Evolutionary conservation across 2,113 vertebrate genomes (phyloP).

Genomic region (Eptatretus burgeri): DNA sequence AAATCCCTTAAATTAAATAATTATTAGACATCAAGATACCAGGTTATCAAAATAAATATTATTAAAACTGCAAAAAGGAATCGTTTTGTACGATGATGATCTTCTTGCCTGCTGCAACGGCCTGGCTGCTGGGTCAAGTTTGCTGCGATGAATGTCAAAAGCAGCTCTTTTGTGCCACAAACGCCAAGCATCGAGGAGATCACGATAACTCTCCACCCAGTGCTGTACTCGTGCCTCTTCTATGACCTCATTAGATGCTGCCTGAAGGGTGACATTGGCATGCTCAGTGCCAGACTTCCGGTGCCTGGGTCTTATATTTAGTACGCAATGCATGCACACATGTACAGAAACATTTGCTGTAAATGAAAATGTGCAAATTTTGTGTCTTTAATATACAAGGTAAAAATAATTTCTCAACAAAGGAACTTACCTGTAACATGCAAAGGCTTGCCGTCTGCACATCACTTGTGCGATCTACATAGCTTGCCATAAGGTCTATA

Average conservation of each 20-base stretch:
- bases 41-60: no score
- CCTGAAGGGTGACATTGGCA: slow-evolving; percentile 19
- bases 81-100: no score
- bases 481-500: slow-evolving; percentile 93
- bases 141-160: slow-evolving; percentile 91
- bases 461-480: slow-evolving; percentile 68
- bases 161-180: slow-evolving; percentile 97
- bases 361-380: no score
- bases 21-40: no score
- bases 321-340: no score
- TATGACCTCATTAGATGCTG: slow-evolving; percentile 52
- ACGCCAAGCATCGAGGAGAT: slow-evolving; percentile 80
- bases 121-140: slow-evolving; percentile 86
- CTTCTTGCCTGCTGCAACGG: slow-evolving; percentile 52
- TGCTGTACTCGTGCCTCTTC: slow-evolving; percentile 86
- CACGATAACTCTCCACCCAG: slow-evolving; percentile 96
- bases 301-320: no score
- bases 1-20: no score
- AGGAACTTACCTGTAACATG: slow-evolving; percentile 54
- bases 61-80: no score
- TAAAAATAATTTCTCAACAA: neutral
- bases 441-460: slow-evolving; percentile 94
- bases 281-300: no score
- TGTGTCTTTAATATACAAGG: no score
- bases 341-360: no score